A percentile compares a stretch with the other conserved stretches of the same genome.
Conservation (phyloP, 2,888 invertebrate species). For the Drosophila borealis region DNA sequence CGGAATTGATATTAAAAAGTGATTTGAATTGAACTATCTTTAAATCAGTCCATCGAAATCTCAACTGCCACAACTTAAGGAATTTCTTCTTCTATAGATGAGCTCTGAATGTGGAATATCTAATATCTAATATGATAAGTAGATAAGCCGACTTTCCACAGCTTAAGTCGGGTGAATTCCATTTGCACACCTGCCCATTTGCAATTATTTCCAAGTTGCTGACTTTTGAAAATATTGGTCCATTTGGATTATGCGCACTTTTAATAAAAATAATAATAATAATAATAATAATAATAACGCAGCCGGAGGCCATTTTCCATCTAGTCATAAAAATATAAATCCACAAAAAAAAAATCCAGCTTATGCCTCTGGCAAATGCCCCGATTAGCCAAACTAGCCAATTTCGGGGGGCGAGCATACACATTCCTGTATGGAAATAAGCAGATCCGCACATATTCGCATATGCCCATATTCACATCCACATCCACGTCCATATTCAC, state of each 20-base stretch:
- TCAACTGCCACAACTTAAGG: no score
- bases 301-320: slow-evolving; percentile 61
- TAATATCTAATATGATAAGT: slow-evolving; percentile 4
- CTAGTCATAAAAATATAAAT: slow-evolving; percentile 55
- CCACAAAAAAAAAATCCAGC: slow-evolving; percentile 50
- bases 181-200: slow-evolving; percentile 39
- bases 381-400: slow-evolving; percentile 77
- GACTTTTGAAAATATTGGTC: slow-evolving; percentile 43
- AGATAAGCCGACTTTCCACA: not conserved
- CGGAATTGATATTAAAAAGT: not conserved
- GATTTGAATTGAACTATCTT: not conserved
- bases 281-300: slow-evolving; percentile 48
- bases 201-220: slow-evolving; percentile 51
- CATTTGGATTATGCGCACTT: slow-evolving; percentile 36
- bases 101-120: not conserved
- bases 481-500: slow-evolving; percentile 14
- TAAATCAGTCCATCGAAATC: not conserved
- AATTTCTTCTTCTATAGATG: not conserved
- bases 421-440: slow-evolving; percentile 72
- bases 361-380: slow-evolving; percentile 67
- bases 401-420: slow-evolving; percentile 49
- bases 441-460: slow-evolving; percentile 51
- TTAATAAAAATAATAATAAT: slow-evolving; percentile 47
- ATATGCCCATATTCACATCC: slow-evolving; percentile 16
- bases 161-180: slow-evolving; percentile 11